Evolutionary conservation across 2,113 vertebrate genomes (phyloP), one percentile per base, ranked within the genome.

Genomic region (Cynocephalus volans): DNA sequence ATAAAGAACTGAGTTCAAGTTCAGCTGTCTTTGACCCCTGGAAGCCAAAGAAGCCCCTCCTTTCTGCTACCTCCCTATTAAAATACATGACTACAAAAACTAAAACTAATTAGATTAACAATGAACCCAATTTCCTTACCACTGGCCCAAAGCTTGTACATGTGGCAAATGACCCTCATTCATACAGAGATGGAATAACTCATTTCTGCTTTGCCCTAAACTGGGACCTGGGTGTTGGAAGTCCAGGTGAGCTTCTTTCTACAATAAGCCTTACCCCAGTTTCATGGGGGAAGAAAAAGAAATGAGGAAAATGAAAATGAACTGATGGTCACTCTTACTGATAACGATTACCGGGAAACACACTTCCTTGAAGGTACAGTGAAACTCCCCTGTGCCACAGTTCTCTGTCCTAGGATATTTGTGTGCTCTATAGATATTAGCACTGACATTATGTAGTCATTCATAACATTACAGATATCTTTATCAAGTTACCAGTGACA

Each of bases 21-120:
- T 17, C 76, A 93, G 79, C 67, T 95, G 33, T 76, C 65, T 75
- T 90, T 52, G 24, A 36, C 64, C 81, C 82, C 48, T 86, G 19
- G 19, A 73, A 56, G 64, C 83, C 87, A 89, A 81, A 11, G 8
- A 41, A 18, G 45, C 1, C 72, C 65, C 64, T 69, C 12, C 28
- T 52, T 75, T 65, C 24, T 33, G 8, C 45, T 50, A 73, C 64
- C 26, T 93, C 58, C 54, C 86, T 79, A 58, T 77, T 96, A 92
- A 97, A 94, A 90, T 58, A 52, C n/a, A 48, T 31, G 64, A 94
- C 75, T 89, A 76, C 85, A 95, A 95, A 76, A 12, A 48, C 65
- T 95, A 31, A 92, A 80, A 72, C 6, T 45, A 70, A 24, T 69
- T 58, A 58, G 48, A 67, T 52, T 64, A 85, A 79, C 67, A 91